Evolutionary conservation across 2,113 vertebrate species (phyloP), one percentile per base, ranked within the genome.

Genomic region (Scortum barcoo): DNA sequence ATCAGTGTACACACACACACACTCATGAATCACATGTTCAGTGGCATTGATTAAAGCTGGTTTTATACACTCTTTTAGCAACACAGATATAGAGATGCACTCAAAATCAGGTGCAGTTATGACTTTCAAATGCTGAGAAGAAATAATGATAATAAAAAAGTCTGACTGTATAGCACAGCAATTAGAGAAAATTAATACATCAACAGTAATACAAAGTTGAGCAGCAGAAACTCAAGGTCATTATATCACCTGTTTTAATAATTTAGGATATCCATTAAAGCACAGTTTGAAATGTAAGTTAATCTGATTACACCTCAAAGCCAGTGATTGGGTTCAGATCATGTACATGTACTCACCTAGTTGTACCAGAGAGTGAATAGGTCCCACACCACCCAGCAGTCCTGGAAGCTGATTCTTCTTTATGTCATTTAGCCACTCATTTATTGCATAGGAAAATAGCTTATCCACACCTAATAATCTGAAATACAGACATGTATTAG

Each of bases 381-480:
- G 98, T 2, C 98, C 98, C 26, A 99, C 98, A 14, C 98, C 98
- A 83, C 98, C 97, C 89, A 99, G 88, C 76, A 99, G 95, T 80
- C 98, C 98, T 9, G 98, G 98, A 3, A 99, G 94, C 89, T 99
- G 98, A 87, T 98, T 99, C 93, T 98, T 99, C 94, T 96, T 98
- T 84, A 99, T 99, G 93, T 99, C 98, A 57, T 95, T 97, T 19
- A 99, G 94, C 98, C 98, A 99, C 71, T 99, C 98, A 3, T 96
- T 96, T 84, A 99, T 95, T 46, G 97, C 98, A 88, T 99, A 99
- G 10, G 97, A 97, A 87, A 99, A 96, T 8, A 99, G 93, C 51
- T 97, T 99, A 92, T 99, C 98, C 85, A 99, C 96, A 84, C 98
- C 98, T 91, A 99, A 93, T 83, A 99, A 95, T 81, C 98, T 99